Evolutionary conservation across 2,888 invertebrate genomes (phyloP).

Genomic region (Nineta flava): DNA sequence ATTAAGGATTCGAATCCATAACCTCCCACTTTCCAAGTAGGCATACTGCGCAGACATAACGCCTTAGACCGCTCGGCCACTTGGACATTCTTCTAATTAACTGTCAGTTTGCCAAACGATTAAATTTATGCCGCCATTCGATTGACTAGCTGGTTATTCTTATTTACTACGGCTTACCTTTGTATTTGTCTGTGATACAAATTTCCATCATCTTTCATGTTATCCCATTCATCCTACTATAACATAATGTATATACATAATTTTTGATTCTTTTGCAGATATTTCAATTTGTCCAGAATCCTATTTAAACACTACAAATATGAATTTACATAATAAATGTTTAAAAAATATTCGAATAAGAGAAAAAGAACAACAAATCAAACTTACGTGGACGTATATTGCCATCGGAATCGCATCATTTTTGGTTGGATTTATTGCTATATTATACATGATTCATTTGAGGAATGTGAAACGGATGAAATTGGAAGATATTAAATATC

Average conservation of each 20-base stretch:
- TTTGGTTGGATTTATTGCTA: conserved; percentile 30
- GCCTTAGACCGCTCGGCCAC: too few species aligned
- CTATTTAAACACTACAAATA: background rate
- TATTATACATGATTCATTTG: conserved; percentile 32
- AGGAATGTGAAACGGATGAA: conserved; percentile 20
- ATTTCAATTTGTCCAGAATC: background rate
- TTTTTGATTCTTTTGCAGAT: background rate
- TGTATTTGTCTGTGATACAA: too few species aligned
- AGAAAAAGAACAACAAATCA: conserved; percentile 9
- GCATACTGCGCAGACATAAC: too few species aligned
- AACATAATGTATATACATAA: background rate
- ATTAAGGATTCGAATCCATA: too few species aligned
- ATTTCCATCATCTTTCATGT: too few species aligned
- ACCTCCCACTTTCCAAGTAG: too few species aligned
- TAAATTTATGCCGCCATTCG: too few species aligned
- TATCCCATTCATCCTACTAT: too few species aligned
- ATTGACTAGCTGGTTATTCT: too few species aligned
- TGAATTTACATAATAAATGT: conserved; percentile 24
- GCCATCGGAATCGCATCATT: conserved; percentile 31
- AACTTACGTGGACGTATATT: conserved; percentile 32
- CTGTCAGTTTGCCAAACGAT: too few species aligned
- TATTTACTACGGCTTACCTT: too few species aligned
- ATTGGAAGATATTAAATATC: background rate
- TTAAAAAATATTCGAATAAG: conserved; percentile 15
- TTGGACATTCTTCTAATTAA: too few species aligned